phyloP scores from a whole-genome alignment of 2,888 invertebrate genomes.

The Drosophila neonasuta region DNA sequence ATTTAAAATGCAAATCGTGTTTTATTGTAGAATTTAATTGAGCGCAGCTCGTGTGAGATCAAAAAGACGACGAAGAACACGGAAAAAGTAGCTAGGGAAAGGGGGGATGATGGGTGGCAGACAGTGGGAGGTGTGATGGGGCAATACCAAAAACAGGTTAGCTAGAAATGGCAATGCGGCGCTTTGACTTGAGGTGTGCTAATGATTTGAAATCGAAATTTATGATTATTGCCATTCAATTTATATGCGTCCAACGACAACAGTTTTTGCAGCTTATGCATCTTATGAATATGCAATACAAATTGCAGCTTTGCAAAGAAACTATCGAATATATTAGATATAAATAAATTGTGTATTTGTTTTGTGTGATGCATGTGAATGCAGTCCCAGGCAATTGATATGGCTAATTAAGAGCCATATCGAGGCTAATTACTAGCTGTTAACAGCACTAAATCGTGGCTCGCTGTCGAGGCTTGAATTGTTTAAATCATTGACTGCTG shows the following conservation, averaged over 20 bases:
- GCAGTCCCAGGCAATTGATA: conserved; percentile 47
- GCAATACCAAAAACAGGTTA: conserved; percentile 42
- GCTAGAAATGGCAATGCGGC: conserved; percentile 45
- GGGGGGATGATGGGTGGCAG: not conserved
- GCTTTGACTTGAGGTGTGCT: conserved; percentile 66
- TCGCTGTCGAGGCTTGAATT: conserved; percentile 49
- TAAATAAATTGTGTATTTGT: not conserved
- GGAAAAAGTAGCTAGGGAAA: not conserved
- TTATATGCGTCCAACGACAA: conserved; percentile 52
- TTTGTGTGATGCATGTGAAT: conserved; percentile 16
- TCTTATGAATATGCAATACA: conserved; percentile 65
- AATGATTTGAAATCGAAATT: conserved; percentile 69
- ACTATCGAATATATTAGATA: not conserved
- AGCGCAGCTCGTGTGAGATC: conserved; percentile 63
- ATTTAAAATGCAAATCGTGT: conserved; percentile 76
- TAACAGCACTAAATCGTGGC: conserved; percentile 69
- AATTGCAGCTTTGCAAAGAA: conserved; percentile 20
- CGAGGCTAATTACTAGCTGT: conserved; percentile 72
- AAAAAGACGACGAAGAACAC: conserved; percentile 30
- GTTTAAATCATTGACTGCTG: conserved; percentile 37
- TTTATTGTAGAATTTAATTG: conserved; percentile 75
- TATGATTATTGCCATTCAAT: conserved; percentile 62
- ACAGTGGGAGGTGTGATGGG: conserved; percentile 19
- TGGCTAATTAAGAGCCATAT: conserved; percentile 68
- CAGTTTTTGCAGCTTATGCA: not conserved